Evolutionary conservation across 2,888 invertebrate genomes (phyloP).

Genomic region (Cyaniris semiargus): DNA sequence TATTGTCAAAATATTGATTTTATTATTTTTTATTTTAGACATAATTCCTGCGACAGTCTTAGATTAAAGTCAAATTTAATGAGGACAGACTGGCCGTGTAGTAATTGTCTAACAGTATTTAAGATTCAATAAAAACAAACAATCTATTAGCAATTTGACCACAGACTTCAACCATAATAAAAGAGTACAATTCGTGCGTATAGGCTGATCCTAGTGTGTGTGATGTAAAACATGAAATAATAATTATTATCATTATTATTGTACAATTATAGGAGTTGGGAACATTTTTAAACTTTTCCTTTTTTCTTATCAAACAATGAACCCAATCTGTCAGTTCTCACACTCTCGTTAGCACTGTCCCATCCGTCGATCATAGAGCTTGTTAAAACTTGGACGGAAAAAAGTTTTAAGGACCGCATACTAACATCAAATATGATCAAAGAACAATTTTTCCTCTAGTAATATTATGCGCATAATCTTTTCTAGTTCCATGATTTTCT

Average conservation of each 20-base stretch:
- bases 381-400: slow-evolving; percentile 60
- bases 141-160: no score
- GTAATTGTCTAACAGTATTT: no score
- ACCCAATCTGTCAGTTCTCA: slow-evolving; percentile 36
- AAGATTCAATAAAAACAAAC: no score
- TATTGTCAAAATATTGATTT: no score
- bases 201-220: no score
- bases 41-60: no score
- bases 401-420: slow-evolving; percentile 56
- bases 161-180: no score
- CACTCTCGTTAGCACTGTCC: slow-evolving; percentile 43
- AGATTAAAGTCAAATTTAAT: no score
- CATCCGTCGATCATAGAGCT: slow-evolving; percentile 54
- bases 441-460: slow-evolving; percentile 35
- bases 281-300: slow-evolving; percentile 31
- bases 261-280: no score
- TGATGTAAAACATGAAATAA: neutral
- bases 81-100: no score
- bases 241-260: neutral
- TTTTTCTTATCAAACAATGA: slow-evolving; percentile 34
- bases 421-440: slow-evolving; percentile 49
- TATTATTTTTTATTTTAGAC: no score
- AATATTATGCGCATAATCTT: slow-evolving; percentile 35
- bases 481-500: slow-evolving; percentile 30
- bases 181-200: no score